phyloP scores from a whole-genome alignment of 2,113 vertebrate genomes.

The Indicator indicator region DNA sequence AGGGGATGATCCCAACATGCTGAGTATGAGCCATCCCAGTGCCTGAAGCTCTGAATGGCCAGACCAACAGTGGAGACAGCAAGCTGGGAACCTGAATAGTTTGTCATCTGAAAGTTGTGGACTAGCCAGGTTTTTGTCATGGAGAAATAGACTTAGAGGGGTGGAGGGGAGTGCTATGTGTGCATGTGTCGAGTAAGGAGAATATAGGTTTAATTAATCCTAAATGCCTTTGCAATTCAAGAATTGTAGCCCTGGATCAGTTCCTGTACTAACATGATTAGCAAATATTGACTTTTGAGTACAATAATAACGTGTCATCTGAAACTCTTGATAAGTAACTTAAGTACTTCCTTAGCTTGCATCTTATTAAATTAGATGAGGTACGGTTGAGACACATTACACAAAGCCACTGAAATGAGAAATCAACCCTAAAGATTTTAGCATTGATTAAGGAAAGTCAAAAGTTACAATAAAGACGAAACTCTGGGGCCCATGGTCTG shows the following conservation, averaged over 20 bases:
- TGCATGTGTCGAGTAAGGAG: constrained; percentile 23
- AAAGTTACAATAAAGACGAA: constrained; percentile 63
- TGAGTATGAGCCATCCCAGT: not conserved
- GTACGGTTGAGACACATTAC: constrained; percentile 67
- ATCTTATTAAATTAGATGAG: constrained; percentile 82
- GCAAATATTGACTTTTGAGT: constrained; percentile 85
- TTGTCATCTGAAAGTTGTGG: constrained; percentile 3
- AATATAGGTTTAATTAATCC: constrained; percentile 79
- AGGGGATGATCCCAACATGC: not conserved
- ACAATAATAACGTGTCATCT: constrained; percentile 84
- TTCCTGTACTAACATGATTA: constrained; percentile 84
- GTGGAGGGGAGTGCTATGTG: not conserved
- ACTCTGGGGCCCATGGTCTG: not conserved
- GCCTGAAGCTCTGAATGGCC: not conserved
- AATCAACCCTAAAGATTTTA: constrained; percentile 79
- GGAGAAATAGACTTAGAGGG: not conserved
- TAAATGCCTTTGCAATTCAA: constrained; percentile 79
- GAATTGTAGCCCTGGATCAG: constrained; percentile 77
- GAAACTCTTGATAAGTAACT: constrained; percentile 84
- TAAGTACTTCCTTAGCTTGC: constrained; percentile 83
- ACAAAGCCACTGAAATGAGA: constrained; percentile 75
- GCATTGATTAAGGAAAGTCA: constrained; percentile 74
- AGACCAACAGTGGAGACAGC: not conserved
- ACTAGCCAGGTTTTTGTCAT: not conserved
- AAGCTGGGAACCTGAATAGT: not conserved